These are phyloP conservation scores for Liolophura sinensis DNA, from an alignment of 1,140 invertebrate species.

Conservation along the genomic window DNA sequence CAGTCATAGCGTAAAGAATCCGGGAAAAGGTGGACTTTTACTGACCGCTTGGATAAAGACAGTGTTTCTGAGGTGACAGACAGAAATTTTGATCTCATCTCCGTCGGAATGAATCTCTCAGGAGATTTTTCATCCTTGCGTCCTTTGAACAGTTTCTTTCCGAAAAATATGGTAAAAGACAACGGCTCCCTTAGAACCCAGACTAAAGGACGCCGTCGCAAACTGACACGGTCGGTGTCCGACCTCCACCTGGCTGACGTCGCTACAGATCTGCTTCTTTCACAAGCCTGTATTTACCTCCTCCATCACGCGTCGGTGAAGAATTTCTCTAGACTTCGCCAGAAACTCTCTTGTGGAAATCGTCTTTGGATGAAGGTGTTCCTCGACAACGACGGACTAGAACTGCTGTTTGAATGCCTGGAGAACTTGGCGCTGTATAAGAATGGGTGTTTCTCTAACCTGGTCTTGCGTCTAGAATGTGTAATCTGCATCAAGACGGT, in stretches of 20 bases:
- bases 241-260: slow-evolving; percentile 30
- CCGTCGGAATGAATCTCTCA: too few species aligned
- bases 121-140: too few species aligned
- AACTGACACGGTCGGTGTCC: slow-evolving; percentile 19
- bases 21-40: too few species aligned
- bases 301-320: slow-evolving; percentile 27
- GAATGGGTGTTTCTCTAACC: slow-evolving; percentile 13
- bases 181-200: too few species aligned
- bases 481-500: slow-evolving; percentile 60
- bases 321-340: slow-evolving; percentile 31
- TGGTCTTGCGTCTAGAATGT: slow-evolving; percentile 52
- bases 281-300: slow-evolving; percentile 27
- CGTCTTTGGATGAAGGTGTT: slow-evolving; percentile 61
- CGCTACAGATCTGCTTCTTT: slow-evolving; percentile 23
- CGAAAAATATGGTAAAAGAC: too few species aligned
- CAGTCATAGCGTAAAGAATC: too few species aligned
- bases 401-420: slow-evolving; percentile 59
- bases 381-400: slow-evolving; percentile 57
- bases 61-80: too few species aligned
- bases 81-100: too few species aligned
- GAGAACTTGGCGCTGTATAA: slow-evolving; percentile 38
- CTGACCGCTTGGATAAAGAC: too few species aligned
- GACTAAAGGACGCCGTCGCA: background rate
- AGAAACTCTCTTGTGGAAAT: slow-evolving; percentile 27
- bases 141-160: too few species aligned